Percentiles rank a stretch among this genome's conserved stretches.
phyloP scores from a whole-genome alignment of 2,888 invertebrate genomes.

The Carterocephalus palaemon region DNA sequence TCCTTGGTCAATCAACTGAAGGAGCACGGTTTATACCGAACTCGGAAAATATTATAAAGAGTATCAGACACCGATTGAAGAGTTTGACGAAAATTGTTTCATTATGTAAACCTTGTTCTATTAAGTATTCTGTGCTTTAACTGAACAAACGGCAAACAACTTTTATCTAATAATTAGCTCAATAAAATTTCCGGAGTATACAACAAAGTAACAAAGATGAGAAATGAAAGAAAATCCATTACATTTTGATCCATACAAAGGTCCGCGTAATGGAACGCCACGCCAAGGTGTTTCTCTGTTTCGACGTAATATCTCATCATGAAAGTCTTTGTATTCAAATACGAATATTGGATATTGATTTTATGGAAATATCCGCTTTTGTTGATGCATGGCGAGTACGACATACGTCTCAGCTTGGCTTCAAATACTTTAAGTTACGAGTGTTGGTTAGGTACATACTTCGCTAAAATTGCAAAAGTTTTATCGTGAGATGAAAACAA shows the following conservation, averaged over 20 bases:
- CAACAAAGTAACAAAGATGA: neutral
- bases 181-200: neutral
- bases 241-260: constrained; percentile 4
- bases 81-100: no score
- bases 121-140: no score
- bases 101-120: no score
- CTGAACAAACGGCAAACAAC: no score
- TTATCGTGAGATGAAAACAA: no score
- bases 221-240: constrained; percentile 17
- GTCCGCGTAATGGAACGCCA: constrained; percentile 19
- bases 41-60: no score
- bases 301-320: constrained; percentile 4
- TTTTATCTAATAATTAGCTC: neutral
- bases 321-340: constrained; percentile 44
- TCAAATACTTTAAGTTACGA: neutral
- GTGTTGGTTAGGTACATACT: no score
- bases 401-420: neutral
- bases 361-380: constrained; percentile 42
- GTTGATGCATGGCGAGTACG: neutral
- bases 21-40: no score
- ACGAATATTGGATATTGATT: constrained; percentile 48
- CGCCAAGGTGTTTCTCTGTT: constrained; percentile 8
- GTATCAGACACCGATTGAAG: no score
- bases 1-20: no score
- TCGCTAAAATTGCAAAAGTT: no score